Conservation (phyloP, 2,797 vertebrate genomes). For the Melanotaenia nigrans region DNA sequence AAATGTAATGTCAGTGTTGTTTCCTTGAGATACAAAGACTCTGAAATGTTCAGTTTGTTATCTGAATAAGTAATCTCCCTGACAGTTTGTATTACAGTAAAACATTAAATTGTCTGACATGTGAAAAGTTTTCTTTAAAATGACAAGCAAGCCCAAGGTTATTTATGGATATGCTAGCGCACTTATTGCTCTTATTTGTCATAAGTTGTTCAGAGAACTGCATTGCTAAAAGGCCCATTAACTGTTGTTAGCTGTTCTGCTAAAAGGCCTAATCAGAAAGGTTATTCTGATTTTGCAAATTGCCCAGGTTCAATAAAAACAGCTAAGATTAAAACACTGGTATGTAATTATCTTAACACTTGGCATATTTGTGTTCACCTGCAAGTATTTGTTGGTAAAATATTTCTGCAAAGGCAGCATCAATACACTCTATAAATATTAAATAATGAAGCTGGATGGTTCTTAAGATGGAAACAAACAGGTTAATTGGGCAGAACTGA, state of each 20-base stretch:
- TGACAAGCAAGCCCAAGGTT: not conserved
- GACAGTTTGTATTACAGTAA: not conserved
- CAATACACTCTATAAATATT: too few species aligned
- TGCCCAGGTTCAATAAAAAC: not conserved
- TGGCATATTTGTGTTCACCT: not conserved
- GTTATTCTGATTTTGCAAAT: not conserved
- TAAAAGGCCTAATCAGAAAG: conserved; percentile 2
- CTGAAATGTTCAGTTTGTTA: not conserved
- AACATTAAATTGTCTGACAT: not conserved
- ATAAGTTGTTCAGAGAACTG: not conserved
- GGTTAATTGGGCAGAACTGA: not conserved
- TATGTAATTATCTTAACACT: not conserved
- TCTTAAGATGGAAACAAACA: not conserved
- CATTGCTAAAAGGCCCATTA: too few species aligned
- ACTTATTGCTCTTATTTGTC: not conserved
- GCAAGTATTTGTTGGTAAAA: not conserved
- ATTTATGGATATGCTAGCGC: not conserved
- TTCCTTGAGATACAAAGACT: not conserved
- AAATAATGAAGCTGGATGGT: not conserved
- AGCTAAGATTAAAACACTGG: not conserved
- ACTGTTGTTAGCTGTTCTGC: not conserved
- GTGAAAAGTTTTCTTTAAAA: conserved; percentile 9
- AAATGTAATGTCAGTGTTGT: not conserved
- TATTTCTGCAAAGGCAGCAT: not conserved
- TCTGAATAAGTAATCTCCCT: not conserved